Percentiles rank a stretch among this genome's conserved stretches.
Conservation (phyloP, 2,113 vertebrate species). For the Marmota flaviventris region DNA sequence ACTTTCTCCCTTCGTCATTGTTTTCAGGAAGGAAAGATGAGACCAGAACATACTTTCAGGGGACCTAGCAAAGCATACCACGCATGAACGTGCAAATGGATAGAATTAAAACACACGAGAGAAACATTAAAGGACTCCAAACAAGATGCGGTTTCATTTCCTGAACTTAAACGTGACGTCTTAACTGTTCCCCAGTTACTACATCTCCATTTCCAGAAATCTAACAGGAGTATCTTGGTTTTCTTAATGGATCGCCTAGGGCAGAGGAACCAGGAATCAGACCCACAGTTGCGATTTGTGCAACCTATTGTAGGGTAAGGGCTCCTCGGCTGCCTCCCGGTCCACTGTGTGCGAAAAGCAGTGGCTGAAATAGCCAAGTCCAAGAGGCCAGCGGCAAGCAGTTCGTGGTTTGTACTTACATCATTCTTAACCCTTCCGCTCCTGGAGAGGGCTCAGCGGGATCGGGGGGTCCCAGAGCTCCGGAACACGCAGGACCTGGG, state of each 20-base stretch:
- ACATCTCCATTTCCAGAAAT: slow-evolving; percentile 58
- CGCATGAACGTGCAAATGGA: slow-evolving; percentile 39
- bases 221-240: slow-evolving; percentile 33
- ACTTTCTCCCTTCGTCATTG: slow-evolving; percentile 55
- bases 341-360: not conserved
- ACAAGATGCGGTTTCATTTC: slow-evolving; percentile 55
- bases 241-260: not conserved
- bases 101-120: slow-evolving; percentile 73
- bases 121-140: slow-evolving; percentile 62
- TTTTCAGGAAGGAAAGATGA: slow-evolving; percentile 29
- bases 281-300: not conserved
- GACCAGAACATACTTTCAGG: not conserved
- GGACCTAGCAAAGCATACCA: slow-evolving; percentile 21
- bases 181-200: slow-evolving; percentile 45
- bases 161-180: slow-evolving; percentile 44
- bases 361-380: slow-evolving; percentile 28
- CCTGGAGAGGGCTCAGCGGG: slow-evolving; percentile 54
- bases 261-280: not conserved
- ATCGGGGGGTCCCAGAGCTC: slow-evolving; percentile 68
- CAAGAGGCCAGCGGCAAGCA: not conserved
- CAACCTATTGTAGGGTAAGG: not conserved
- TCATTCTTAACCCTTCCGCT: slow-evolving; percentile 85
- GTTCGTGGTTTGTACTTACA: slow-evolving; percentile 80
- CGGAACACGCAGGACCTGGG: slow-evolving; percentile 69
- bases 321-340: not conserved